Conservation (phyloP, 2,888 invertebrate genomes). For the Belgica antarctica region DNA sequence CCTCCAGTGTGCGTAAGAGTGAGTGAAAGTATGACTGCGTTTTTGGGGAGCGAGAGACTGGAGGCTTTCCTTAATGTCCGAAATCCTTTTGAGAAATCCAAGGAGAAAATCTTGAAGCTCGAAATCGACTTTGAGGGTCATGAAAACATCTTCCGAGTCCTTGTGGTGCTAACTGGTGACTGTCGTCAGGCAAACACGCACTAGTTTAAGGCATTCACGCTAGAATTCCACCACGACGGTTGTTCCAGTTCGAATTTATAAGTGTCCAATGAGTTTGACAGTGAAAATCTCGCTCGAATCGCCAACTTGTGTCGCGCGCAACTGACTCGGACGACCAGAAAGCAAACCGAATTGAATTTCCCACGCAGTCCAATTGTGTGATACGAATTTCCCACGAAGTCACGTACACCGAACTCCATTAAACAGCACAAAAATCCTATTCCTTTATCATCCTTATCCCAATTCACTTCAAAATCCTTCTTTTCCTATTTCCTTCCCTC, state of each 20-base stretch:
- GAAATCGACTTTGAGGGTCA: neutral
- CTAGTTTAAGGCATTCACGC: too few species aligned
- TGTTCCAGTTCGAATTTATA: too few species aligned
- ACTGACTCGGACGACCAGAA: neutral
- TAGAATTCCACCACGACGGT: too few species aligned
- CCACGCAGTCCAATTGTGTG: neutral
- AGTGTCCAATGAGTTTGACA: too few species aligned
- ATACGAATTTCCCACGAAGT: neutral
- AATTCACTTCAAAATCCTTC: neutral
- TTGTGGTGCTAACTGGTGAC: too few species aligned
- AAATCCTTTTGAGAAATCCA: neutral
- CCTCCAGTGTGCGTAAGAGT: neutral
- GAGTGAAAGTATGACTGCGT: neutral
- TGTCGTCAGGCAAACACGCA: too few species aligned
- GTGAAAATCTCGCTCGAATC: too few species aligned
- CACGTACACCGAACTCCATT: neutral
- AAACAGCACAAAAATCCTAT: neutral
- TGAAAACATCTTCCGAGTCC: neutral
- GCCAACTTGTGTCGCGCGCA: neutral
- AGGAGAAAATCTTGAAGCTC: neutral
- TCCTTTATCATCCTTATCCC: neutral
- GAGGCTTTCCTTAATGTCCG: neutral
- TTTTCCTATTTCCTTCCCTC: neutral
- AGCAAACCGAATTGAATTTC: constrained; percentile 8
- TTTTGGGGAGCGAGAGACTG: neutral